Conservation (phyloP, 2,888 invertebrate species). For the Elmis aenea region DNA sequence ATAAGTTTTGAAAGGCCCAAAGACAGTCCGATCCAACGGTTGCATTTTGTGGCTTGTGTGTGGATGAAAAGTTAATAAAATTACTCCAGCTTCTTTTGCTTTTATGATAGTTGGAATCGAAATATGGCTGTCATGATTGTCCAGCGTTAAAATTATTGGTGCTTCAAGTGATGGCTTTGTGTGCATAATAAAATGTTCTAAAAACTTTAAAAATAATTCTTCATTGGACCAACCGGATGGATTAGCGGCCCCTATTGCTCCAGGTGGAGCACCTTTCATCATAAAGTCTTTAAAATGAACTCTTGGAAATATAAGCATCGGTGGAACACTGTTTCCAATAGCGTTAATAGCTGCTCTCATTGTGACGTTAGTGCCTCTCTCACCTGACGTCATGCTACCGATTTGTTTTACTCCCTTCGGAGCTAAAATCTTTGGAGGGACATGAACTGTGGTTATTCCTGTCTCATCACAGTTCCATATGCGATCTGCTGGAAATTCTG, state of each 20-base stretch:
- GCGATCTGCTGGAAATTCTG: constrained; percentile 18
- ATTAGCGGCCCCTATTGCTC: constrained; percentile 21
- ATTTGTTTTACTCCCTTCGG: constrained; percentile 30
- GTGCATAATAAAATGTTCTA: constrained; percentile 17
- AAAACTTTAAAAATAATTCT: constrained; percentile 19
- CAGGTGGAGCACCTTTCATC: constrained; percentile 23
- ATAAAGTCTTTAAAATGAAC: constrained; percentile 24
- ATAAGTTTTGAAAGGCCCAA: constrained; percentile 26
- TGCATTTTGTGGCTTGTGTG: constrained; percentile 26
- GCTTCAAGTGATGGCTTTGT: constrained; percentile 15
- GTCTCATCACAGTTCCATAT: constrained; percentile 32
- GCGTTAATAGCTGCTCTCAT: constrained; percentile 25
- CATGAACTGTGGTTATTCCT: constrained; percentile 30
- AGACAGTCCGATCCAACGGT: constrained; percentile 25
- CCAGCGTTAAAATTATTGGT: constrained; percentile 15
- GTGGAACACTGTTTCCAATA: constrained; percentile 24
- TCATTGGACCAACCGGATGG: constrained; percentile 33
- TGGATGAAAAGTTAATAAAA: constrained; percentile 26
- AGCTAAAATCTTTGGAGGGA: constrained; percentile 30
- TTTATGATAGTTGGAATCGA: constrained; percentile 24
- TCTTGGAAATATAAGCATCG: constrained; percentile 28
- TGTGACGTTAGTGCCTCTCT: constrained; percentile 25
- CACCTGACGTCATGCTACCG: constrained; percentile 23
- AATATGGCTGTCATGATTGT: constrained; percentile 28
- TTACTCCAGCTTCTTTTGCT: constrained; percentile 17